Conservation (phyloP, 1,140 invertebrate genomes). For the Psix sp. region DNA sequence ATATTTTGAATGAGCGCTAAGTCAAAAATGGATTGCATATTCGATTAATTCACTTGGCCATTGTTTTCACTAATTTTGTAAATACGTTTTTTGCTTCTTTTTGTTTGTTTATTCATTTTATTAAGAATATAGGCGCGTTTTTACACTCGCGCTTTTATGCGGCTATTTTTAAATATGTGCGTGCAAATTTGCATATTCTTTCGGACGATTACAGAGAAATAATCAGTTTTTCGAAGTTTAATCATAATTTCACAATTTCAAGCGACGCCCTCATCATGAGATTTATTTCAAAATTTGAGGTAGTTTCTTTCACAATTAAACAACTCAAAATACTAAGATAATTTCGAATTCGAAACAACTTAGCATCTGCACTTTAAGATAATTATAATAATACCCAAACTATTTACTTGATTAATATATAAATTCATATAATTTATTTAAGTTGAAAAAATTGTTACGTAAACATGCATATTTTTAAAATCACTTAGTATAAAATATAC, state of each 20-base stretch:
- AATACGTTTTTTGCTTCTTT: no score
- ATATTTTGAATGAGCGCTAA: slow-evolving; percentile 30
- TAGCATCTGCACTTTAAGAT: no score
- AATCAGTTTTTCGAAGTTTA: slow-evolving; percentile 18
- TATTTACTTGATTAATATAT: no score
- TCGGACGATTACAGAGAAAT: slow-evolving; percentile 44
- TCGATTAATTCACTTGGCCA: slow-evolving; percentile 13
- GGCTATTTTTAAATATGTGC: slow-evolving; percentile 43
- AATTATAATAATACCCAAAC: background rate
- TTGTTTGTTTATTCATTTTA: slow-evolving; percentile 2
- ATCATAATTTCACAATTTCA: slow-evolving; percentile 1
- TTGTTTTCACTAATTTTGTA: slow-evolving; percentile 6
- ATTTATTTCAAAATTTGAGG: slow-evolving; percentile 10
- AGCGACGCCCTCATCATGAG: background rate
- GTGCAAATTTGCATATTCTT: slow-evolving; percentile 45
- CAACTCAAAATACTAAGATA: background rate
- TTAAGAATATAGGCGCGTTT: slow-evolving; percentile 60
- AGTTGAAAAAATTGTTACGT: no score
- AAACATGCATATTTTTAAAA: no score
- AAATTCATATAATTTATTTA: no score
- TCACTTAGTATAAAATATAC: no score
- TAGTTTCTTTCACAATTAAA: slow-evolving; percentile 8
- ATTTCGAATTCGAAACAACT: slow-evolving; percentile 3
- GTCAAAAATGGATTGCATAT: slow-evolving; percentile 28
- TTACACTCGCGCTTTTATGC: slow-evolving; percentile 49